Evolutionary conservation across 2,113 vertebrate species (phyloP).

Genomic region (Dasyurus viverrinus): DNA sequence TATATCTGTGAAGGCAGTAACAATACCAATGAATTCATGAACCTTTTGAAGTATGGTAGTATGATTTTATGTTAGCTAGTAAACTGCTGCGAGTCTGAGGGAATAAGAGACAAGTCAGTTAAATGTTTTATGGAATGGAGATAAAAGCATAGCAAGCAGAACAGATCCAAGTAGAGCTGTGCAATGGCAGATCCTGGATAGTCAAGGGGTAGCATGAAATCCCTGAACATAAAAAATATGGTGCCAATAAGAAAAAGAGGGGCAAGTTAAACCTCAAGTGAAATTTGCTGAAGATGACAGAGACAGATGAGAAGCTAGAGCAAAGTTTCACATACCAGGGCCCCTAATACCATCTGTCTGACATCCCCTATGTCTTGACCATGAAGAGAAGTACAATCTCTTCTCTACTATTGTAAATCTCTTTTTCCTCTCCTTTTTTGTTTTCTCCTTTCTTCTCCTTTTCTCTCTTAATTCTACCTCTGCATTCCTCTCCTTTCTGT

Average conservation of each 20-base stretch:
- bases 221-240: neutral
- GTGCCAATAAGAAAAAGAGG: neutral
- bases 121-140: slow-evolving; percentile 2
- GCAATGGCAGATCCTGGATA: neutral
- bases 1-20: neutral
- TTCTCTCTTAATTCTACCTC: neutral
- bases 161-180: neutral
- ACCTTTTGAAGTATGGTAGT: neutral
- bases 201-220: neutral
- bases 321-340: neutral
- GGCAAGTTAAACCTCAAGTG: neutral
- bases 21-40: neutral
- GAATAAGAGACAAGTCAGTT: neutral
- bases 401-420: neutral
- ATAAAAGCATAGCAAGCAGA: neutral
- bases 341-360: neutral
- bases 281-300: neutral
- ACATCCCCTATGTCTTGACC: neutral
- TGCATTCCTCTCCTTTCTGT: neutral
- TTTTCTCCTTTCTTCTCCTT: neutral
- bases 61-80: neutral
- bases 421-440: neutral
- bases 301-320: neutral
- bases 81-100: neutral
- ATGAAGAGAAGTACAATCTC: neutral